phyloP scores from a whole-genome alignment of 2,888 invertebrate species.

The Sinhomidia bicolor region DNA sequence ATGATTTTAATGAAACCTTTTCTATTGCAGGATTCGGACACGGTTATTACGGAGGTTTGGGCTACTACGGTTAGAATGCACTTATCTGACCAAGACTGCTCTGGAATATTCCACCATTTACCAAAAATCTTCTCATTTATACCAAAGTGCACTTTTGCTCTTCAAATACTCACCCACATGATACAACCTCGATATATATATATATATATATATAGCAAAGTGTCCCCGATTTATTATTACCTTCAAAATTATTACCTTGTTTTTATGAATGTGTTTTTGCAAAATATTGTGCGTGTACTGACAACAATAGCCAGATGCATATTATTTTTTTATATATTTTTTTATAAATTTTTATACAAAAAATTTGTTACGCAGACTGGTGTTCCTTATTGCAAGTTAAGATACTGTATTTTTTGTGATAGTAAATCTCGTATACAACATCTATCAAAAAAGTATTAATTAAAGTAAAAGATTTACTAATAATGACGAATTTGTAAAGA shows the following conservation, averaged over 20 bases:
- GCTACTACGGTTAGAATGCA: conserved; percentile 61
- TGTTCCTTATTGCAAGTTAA: conserved; percentile 69
- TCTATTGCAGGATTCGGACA: conserved; percentile 5
- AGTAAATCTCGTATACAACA: conserved; percentile 36
- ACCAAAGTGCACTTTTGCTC: conserved; percentile 60
- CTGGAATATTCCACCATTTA: conserved; percentile 9
- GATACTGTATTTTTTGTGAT: conserved; percentile 50
- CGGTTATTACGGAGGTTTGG: conserved; percentile 39
- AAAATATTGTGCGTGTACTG: conserved; percentile 17
- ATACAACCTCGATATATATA: neutral
- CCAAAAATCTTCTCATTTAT: conserved; percentile 48
- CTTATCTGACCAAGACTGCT: neutral
- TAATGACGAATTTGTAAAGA: conserved; percentile 41
- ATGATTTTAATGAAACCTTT: neutral
- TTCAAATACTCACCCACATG: neutral
- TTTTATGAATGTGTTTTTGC: conserved; percentile 26
- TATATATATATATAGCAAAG: too few relatives aligned
- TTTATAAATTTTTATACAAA: conserved; percentile 47
- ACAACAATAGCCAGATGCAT: conserved; percentile 25
- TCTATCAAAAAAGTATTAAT: conserved; percentile 44
- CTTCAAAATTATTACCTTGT: conserved; percentile 56
- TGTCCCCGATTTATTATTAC: conserved; percentile 51
- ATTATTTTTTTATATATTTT: conserved; percentile 10
- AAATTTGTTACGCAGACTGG: conserved; percentile 57
- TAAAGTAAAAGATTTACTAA: conserved; percentile 15